Base-by-base conservation (phyloP, 2,888 invertebrate genomes). In the Hyposoter dolosus region DNA sequence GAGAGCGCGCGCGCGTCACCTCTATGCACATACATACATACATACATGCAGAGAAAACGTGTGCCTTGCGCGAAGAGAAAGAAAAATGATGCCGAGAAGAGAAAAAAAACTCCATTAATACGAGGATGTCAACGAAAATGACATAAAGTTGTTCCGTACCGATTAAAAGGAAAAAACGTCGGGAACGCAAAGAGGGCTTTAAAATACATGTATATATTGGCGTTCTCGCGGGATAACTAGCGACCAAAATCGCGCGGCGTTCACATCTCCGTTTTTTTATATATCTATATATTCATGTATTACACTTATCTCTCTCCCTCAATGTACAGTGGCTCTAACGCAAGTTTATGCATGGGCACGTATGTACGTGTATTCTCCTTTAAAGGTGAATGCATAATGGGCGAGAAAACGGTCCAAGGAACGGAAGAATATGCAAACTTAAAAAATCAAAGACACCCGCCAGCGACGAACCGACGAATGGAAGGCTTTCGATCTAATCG, bases 1-100 rank as follows among this genome's bases (percentile, higher is more conserved):
- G 65, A 83, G 84, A 79, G 84, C 83, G 83, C 81, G 69, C 76
- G 72, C 68, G 82, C 60, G 75, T 79, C 65, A 86, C 85, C 72
- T 66, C 71, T 76, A 74, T 82, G 5, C 17, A 77, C 75, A 79
- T 76, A 77, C 63, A 74, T 74, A 77, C 63, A 74, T 74, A 81
- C 68, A 74, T 71, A 71, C 53, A 72, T 82, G 75, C 83, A 87
- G 77, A 53, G 65, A 81, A 84, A 50, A 76, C 63, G 74, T 68
- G 80, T 50, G 23, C 17, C 68, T 66, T 68, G 68, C 53, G 56
- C 78, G 68, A 40, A 50, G 10, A 28, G 47, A 69, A 43, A 43
- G 45, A 65, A 71, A n/a, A 50, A 63, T 35, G 47, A 50, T 65
- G 50, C 63, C n/a, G 28, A 32, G 23, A 17, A 6, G n/a, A 56